Evolutionary conservation across 2,797 vertebrate species (phyloP), one percentile per base, ranked within the genome.

Genomic region (Halcyon badia): DNA sequence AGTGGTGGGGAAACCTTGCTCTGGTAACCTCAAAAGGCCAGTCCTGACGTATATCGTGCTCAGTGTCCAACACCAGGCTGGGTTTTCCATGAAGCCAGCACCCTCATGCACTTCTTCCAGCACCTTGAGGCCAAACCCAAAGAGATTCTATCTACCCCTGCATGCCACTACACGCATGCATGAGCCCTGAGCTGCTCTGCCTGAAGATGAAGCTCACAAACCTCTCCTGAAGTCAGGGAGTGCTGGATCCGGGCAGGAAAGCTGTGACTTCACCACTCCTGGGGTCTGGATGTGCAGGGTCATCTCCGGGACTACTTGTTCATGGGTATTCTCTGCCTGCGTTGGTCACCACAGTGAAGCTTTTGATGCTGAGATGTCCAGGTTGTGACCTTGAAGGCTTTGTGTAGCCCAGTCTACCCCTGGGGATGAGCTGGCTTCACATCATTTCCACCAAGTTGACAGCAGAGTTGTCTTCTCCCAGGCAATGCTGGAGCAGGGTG

Each of bases 311-410:
- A 3, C 2, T 21, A 14, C 24, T 22, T 2, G 4, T 11, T 52
- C 31, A 3, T 0, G 22, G 13, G 44, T 60, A 7, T 65, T 44
- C 86, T 35, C 51, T 24, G 58, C 31, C 58, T 1, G 1, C 1
- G 9, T 4, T 30, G 44, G n/a, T 31, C 14, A 1, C 46, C 84
- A 12, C 2, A 4, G 25, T 0, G 24, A 64, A 42, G 39, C 14
- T 60, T 41, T 8, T 0, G 9, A 2, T 31, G 77, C 8, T 0
- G 0, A 5, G 30, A 76, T 1, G 14, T 7, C 16, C 51, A 33
- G 41, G 33, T 30, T n/a, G 0, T 3, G 44, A 28, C 14, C 31
- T 1, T 4, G 72, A 37, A 24, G 39, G 39, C 7, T 3, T 0
- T 0, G 1, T 1, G n/a, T 4, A 26, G 35, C 10, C 18, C 56